Base-by-base conservation (phyloP, 2,888 invertebrate species). In the Caenorhabditis becei region DNA sequence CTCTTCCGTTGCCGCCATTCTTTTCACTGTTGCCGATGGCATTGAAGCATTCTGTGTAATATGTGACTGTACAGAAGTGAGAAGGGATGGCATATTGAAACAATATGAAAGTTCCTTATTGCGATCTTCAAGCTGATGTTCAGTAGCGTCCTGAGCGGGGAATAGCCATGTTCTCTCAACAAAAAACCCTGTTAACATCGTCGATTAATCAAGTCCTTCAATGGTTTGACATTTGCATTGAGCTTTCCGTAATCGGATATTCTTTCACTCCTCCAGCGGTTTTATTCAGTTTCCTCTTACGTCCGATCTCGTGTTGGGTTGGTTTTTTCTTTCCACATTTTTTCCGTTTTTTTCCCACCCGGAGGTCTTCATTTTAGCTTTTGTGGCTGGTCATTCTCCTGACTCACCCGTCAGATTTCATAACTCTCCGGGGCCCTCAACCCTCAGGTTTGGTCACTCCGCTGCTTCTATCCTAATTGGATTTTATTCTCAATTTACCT, bases 401-500 rank as follows among this genome's bases (percentile, higher is more conserved):
- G 7, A 8, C 35, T 35, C 35, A 8, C 44, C 24, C 53, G 62
- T 71, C 63, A 65, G 56, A 63, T 72, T 72, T 72, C 63, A 72
- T 72, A 63, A 49, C 35, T 47, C 35, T 23, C 47, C 32, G 28
- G 51, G 51, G 51, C 51, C 58, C 32, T 58, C 28, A 58, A 16
- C 16, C 35, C 35, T 8, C 35, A 51, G 37, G 35, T 32, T 71
- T 32, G 32, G 54, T 65, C 63, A 37, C 65, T n/a, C 72, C 28
- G 28, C 54, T 2, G 23, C 49, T 44, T 62, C 63, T 18, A 11
- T 14, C 41, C 41, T 59, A 74, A 74, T 74, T 63, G 51, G 58
- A 59, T 65, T 71, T 41, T 56, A 37, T 4, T 28, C 28, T 18
- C 74, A 74, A 74, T 74, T 59, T 59, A 74, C 72, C 72, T 63